Percentiles rank a stretch among this genome's conserved stretches.
phyloP scores from a whole-genome alignment of 2,113 vertebrate species.

The Vanacampus margaritifer region DNA sequence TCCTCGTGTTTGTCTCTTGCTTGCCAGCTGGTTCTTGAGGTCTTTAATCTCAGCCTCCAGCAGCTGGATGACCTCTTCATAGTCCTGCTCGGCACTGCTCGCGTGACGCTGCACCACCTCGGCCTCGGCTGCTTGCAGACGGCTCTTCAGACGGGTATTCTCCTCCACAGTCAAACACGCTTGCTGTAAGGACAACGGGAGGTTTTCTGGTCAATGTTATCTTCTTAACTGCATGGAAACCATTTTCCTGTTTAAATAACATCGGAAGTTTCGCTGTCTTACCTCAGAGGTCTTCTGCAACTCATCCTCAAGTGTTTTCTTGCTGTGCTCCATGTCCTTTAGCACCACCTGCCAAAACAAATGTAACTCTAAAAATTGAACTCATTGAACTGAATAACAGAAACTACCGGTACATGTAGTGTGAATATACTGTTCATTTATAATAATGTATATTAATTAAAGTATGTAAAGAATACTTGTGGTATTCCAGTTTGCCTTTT shows the following conservation, averaged over 20 bases:
- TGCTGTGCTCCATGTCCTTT: conserved; percentile 80
- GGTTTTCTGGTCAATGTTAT: background rate
- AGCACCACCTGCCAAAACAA: conserved; percentile 72
- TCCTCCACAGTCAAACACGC: conserved; percentile 78
- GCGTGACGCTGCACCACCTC: conserved; percentile 69
- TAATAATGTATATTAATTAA: background rate
- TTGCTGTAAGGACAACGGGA: conserved; percentile 65
- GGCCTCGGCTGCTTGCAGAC: conserved; percentile 74
- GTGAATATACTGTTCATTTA: background rate
- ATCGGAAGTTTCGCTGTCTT: background rate
- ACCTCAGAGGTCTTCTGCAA: conserved; percentile 84
- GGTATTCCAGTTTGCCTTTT: too few relatives aligned
- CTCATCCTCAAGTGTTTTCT: conserved; percentile 81
- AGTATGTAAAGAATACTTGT: background rate
- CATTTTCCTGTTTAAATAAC: background rate
- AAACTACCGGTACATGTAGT: background rate
- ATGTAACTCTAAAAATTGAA: background rate
- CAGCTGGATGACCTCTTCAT: conserved; percentile 86
- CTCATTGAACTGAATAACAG: background rate
- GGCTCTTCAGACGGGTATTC: conserved; percentile 76
- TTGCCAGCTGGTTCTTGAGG: conserved; percentile 79
- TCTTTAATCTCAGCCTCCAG: conserved; percentile 87
- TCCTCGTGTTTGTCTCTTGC: conserved; percentile 61
- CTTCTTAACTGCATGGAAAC: background rate
- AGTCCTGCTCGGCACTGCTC: conserved; percentile 84